These are phyloP conservation scores for Dendrophyllia cribrosa DNA, from an alignment of 64 coral and sea anemone genomes.

Conservation along the genomic window DNA sequence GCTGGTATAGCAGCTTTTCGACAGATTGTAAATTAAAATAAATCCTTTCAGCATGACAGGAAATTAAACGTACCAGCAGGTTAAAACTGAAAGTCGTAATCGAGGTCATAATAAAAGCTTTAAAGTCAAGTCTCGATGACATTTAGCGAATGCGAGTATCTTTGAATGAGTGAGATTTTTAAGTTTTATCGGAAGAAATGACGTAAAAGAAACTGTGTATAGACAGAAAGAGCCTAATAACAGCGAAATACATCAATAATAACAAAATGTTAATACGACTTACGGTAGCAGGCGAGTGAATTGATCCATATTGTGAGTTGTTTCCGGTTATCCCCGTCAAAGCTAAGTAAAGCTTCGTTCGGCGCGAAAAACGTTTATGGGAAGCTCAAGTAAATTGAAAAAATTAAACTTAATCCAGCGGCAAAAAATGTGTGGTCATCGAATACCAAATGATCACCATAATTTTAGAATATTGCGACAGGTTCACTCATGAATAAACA, in stretches of 20 bases:
- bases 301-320: conserved; percentile 12
- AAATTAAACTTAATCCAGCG: not conserved
- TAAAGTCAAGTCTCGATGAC: no score
- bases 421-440: not conserved
- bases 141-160: no score
- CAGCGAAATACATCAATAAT: not conserved
- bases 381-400: not conserved
- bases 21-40: no score
- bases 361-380: not conserved
- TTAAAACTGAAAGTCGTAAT: no score
- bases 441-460: conserved; percentile 11
- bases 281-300: conserved; percentile 55
- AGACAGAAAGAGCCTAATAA: not conserved
- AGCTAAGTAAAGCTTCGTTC: not conserved
- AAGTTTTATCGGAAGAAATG: no score
- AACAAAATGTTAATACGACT: conserved; percentile 35
- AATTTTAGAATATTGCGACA: conserved; percentile 21
- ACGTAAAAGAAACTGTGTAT: not conserved
- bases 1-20: no score
- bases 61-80: no score
- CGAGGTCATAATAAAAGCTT: no score
- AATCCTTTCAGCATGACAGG: no score
- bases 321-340: not conserved
- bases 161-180: no score
- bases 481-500: conserved; percentile 45